phyloP scores from a whole-genome alignment of 2,113 vertebrate genomes.

The Morphnarchus princeps region DNA sequence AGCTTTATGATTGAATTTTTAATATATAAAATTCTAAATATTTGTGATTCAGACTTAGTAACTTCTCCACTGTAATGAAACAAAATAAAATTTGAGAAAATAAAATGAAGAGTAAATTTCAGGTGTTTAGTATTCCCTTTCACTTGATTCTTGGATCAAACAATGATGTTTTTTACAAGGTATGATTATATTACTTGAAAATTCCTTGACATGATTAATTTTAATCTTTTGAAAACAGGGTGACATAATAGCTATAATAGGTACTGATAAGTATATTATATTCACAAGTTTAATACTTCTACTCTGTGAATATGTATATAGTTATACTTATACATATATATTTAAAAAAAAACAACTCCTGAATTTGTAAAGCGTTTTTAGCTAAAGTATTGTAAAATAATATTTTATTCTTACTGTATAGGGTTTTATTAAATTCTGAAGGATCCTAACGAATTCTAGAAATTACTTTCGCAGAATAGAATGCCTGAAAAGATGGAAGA shows the following conservation, averaged over 20 bases:
- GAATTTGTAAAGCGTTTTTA: not conserved
- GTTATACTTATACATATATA: not conserved
- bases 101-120: not conserved
- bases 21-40: conserved; percentile 30
- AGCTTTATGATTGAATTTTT: conserved; percentile 79
- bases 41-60: not conserved
- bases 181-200: not conserved
- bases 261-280: not conserved
- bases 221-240: not conserved
- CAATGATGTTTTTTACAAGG: not conserved
- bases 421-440: not conserved
- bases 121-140: not conserved
- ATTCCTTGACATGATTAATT: not conserved
- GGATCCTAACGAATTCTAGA: not conserved
- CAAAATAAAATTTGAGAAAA: conserved; percentile 22
- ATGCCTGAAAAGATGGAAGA: not conserved
- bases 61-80: not conserved
- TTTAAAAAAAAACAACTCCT: accelerated
- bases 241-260: not conserved
- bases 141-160: conserved; percentile 14
- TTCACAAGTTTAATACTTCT: not conserved
- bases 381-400: not conserved
- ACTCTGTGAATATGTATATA: not conserved
- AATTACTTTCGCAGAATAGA: not conserved
- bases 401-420: not conserved